These are phyloP conservation scores for Alcedo quadribrachys DNA, from an alignment of 2,797 vertebrate genomes.

Conservation along the genomic window DNA sequence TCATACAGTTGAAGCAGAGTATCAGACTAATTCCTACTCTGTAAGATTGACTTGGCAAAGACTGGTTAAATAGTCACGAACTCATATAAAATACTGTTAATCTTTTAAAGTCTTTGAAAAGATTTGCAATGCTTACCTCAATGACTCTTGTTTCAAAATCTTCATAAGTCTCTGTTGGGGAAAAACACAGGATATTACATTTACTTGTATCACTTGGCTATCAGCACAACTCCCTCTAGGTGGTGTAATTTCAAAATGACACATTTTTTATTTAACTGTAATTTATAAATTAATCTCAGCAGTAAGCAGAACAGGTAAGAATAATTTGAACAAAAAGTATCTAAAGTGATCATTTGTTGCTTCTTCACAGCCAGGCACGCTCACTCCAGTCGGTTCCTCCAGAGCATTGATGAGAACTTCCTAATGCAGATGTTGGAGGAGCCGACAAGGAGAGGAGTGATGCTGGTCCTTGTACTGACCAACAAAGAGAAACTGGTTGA, in stretches of 20 bases:
- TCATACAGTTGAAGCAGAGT: not conserved
- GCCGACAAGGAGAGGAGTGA: too few species aligned
- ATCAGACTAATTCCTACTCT: not conserved
- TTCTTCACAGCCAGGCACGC: not conserved
- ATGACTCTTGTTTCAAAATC: conserved; percentile 91
- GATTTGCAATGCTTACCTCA: conserved; percentile 84
- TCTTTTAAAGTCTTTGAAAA: not conserved
- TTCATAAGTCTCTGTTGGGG: conserved; percentile 87
- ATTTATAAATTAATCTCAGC: not conserved
- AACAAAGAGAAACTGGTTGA: too few species aligned
- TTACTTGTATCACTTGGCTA: not conserved
- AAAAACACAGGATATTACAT: conserved; percentile 13
- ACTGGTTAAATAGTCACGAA: not conserved
- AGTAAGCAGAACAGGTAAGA: not conserved
- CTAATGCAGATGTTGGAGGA: too few species aligned
- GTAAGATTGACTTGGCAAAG: not conserved
- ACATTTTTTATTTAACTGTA: not conserved
- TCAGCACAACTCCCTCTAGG: not conserved
- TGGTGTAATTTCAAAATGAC: not conserved
- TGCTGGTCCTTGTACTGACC: too few species aligned
- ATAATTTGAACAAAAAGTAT: not conserved
- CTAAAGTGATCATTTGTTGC: not conserved
- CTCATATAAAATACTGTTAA: not conserved
- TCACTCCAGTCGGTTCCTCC: too few species aligned
- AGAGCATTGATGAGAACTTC: too few species aligned